A percentile compares a stretch with the other conserved stretches of the same genome.
phyloP scores from a whole-genome alignment of 2,888 invertebrate genomes.

The Drosophila affinis region DNA sequence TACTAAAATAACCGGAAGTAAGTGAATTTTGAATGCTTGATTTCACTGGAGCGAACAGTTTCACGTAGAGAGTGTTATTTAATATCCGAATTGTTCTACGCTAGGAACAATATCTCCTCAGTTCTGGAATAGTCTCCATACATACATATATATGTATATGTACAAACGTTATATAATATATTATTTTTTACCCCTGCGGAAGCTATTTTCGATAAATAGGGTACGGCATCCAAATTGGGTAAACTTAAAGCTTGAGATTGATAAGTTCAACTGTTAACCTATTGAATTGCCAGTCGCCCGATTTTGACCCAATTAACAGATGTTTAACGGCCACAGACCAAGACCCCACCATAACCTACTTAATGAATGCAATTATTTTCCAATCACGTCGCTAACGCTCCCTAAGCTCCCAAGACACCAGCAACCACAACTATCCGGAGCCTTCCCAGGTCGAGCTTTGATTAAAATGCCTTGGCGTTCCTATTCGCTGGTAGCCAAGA shows the following conservation, averaged over 20 bases:
- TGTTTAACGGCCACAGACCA: constrained; percentile 20
- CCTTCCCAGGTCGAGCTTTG: constrained; percentile 19
- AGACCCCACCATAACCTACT: constrained; percentile 15
- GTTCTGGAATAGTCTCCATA: constrained; percentile 8
- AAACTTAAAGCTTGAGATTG: background rate
- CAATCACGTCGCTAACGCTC: constrained; percentile 57
- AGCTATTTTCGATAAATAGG: constrained; percentile 1
- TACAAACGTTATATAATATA: background rate
- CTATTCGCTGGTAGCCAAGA: constrained; percentile 6
- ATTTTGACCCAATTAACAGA: constrained; percentile 45
- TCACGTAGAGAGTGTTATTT: constrained; percentile 39
- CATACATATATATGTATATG: background rate
- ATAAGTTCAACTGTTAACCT: constrained; percentile 27
- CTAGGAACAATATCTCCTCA: constrained; percentile 1
- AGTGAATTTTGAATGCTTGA: constrained; percentile 74
- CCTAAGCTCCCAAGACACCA: constrained; percentile 41
- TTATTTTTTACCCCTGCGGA: constrained; percentile 9
- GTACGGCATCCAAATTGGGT: background rate
- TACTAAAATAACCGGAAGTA: constrained; percentile 77
- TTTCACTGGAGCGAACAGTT: constrained; percentile 51
- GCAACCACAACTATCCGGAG: constrained; percentile 11
- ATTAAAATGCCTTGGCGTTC: constrained; percentile 35
- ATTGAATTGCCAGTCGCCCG: constrained; percentile 23
- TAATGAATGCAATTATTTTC: constrained; percentile 71
- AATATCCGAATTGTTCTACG: constrained; percentile 16